These are phyloP conservation scores for Rhabdophis nuchalis DNA, from an alignment of 2,797 vertebrate species.

Conservation along the genomic window DNA sequence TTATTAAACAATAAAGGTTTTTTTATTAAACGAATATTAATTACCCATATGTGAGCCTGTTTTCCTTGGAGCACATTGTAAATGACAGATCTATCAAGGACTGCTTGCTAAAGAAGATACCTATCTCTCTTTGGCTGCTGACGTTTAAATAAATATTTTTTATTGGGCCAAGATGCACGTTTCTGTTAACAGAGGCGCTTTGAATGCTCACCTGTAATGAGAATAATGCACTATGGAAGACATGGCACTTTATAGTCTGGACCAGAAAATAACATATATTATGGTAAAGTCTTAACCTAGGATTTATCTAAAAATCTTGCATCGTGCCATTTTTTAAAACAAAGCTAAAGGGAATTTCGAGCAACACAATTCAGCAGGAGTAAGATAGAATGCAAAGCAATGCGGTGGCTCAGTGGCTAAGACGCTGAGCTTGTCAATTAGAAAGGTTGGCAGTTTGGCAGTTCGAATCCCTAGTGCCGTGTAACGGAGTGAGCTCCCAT, in stretches of 20 bases:
- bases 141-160: background rate
- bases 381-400: background rate
- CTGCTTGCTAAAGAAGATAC: conserved; percentile 3
- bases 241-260: background rate
- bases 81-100: background rate
- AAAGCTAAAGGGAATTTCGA: background rate
- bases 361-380: background rate
- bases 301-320: background rate
- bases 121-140: background rate
- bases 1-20: conserved; percentile 51
- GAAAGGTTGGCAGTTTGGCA: no score
- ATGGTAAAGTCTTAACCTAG: background rate
- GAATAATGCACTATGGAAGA: background rate
- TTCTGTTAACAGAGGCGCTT: background rate
- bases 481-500: no score
- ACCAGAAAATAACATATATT: background rate
- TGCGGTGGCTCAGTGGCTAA: no score
- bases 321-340: background rate
- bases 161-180: background rate
- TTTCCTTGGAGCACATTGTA: conserved; percentile 17
- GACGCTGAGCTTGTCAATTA: no score
- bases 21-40: conserved; percentile 24
- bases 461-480: no score
- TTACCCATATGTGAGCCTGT: conserved; percentile 19
- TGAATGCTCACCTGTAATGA: background rate